Evolutionary conservation across 2,888 invertebrate species (phyloP), one percentile per base, ranked within the genome.

Genomic region (Agelastica alni): DNA sequence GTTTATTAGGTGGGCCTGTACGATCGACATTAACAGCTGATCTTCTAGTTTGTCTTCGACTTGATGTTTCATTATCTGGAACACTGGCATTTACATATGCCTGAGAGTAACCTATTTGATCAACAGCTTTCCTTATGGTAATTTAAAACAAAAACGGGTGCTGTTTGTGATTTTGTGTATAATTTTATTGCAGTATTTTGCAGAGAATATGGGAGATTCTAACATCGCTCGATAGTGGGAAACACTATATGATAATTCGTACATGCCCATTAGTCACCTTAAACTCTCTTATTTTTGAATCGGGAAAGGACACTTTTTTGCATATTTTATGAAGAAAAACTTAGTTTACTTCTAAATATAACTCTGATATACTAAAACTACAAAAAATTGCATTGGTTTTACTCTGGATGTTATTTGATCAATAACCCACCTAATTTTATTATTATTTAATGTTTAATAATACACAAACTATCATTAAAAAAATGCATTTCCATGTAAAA

Each of bases 371-470:
- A 55, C 55, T 18, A 30, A 28, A 28, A 52, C 28, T 32, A 55
- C 54, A 43, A 17, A 14, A 51, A 54, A 54, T 51, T 51, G 54
- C 17, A 44, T 30, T n/a, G n/a, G n/a, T n/a, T n/a, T n/a, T n/a
- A n/a, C n/a, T n/a, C n/a, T n/a, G n/a, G n/a, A n/a, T n/a, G n/a
- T n/a, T n/a, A n/a, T n/a, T n/a, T n/a, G n/a, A n/a, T n/a, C n/a
- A n/a, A n/a, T n/a, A n/a, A n/a, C n/a, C n/a, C n/a, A n/a, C n/a
- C n/a, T n/a, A n/a, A n/a, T n/a, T n/a, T n/a, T n/a, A n/a, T n/a
- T n/a, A n/a, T n/a, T n/a, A n/a, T n/a, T n/a, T n/a, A n/a, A n/a
- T n/a, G n/a, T n/a, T n/a, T n/a, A n/a, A n/a, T n/a, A n/a, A n/a
- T n/a, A n/a, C n/a, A n/a, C n/a, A n/a, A n/a, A n/a, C n/a, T n/a